Evolutionary conservation across 2,888 invertebrate species (phyloP), one percentile per base, ranked within the genome.

Genomic region (Sarcophaga carnaria): DNA sequence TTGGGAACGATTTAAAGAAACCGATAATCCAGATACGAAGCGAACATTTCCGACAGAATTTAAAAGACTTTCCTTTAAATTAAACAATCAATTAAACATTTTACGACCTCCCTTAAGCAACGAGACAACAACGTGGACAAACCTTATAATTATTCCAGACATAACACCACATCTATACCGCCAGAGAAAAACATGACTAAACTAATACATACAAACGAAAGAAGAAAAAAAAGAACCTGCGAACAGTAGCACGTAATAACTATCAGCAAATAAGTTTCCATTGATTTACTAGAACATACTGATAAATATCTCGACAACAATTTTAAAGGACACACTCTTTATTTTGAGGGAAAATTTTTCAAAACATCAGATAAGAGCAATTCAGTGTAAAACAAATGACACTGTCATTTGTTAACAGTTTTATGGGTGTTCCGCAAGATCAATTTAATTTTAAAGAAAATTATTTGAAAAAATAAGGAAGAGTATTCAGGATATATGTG

Each of bases 341-440:
- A 49, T 63, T 77, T 63, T 72, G 47, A 54, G n/a, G 1, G 4
- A 80, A 80, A 70, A 17, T 25, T n/a, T 17, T 14, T 45, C 20
- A 69, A 45, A 49, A 82, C 79, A 80, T 83, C 76, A 69, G 72
- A 80, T 83, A 74, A 77, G 12, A 60, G 0, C 47, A 74, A n/a
- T 10, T 59, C n/a, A 71, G 45, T 12, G 45, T 64, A 8, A 66
- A 17, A 4, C 12, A 76, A 66, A 20, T 80, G 80, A 63, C 80
- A 80, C 67, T 72, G 80, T 78, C 79, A 83, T 87, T 85, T 88
- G 75, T 89, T 85, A 87, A 83, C 47, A 59, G 83, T 89, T 89
- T 89, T 86, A 88, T 88, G 86, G 88, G 85, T 89, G 88, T 86
- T 85, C 87, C 12, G 3, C 6, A 25, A 60, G 47, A 60, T 77